A percentile compares a stretch with the other conserved stretches of the same genome.
Evolutionary conservation across 2,113 vertebrate species (phyloP).

Genomic region (Orthonyx spaldingii): DNA sequence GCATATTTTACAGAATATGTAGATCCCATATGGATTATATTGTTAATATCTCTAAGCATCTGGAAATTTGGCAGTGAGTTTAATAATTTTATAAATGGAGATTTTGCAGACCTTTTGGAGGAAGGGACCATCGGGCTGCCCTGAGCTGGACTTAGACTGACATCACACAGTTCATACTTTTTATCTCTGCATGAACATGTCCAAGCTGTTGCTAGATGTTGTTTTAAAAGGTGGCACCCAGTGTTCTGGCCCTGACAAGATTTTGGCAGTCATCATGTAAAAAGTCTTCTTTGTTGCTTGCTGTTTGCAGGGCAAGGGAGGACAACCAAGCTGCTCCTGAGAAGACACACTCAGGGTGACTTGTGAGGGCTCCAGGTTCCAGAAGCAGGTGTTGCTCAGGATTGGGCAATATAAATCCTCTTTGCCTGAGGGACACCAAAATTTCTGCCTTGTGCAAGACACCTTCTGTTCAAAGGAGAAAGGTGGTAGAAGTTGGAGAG

Average conservation of each 20-base stretch:
- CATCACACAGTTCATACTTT: neutral
- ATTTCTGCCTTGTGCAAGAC: neutral
- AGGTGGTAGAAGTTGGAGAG: neutral
- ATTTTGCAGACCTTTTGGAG: neutral
- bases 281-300: neutral
- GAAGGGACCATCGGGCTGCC: neutral
- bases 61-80: neutral
- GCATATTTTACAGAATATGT: neutral
- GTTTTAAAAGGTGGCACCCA: neutral
- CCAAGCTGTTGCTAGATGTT: neutral
- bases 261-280: neutral
- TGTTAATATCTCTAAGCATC: neutral
- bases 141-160: neutral
- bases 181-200: neutral
- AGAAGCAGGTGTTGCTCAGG: neutral
- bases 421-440: neutral
- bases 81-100: neutral
- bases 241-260: neutral
- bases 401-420: neutral
- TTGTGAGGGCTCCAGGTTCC: neutral
- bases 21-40: neutral
- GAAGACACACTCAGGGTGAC: neutral
- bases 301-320: neutral
- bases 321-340: neutral
- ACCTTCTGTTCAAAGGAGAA: neutral